Conservation (phyloP, 1,140 invertebrate genomes). For the Drosophila trapezifrons region DNA sequence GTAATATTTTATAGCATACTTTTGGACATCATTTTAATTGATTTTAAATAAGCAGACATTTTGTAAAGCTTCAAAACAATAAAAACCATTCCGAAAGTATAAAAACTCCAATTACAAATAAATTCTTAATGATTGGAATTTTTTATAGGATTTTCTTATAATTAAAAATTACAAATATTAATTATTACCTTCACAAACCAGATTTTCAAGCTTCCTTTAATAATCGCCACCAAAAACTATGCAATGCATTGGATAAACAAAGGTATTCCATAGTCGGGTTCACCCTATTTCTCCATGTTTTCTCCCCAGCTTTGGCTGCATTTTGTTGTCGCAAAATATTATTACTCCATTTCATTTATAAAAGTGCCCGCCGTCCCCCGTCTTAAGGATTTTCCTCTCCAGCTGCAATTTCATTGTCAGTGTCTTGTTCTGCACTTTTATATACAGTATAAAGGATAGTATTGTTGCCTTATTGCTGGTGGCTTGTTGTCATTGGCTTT, state of each 20-base stretch:
- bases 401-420: conserved; percentile 77
- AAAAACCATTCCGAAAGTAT: no score
- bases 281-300: no score
- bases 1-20: neutral
- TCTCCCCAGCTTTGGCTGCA: conserved; percentile 19
- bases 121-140: neutral
- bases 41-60: no score
- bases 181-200: no score
- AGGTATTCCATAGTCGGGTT: neutral
- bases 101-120: no score
- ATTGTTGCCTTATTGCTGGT: conserved; percentile 38
- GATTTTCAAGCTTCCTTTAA: no score
- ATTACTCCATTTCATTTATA: conserved; percentile 83
- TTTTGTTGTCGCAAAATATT: conserved; percentile 80
- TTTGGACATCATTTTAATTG: no score
- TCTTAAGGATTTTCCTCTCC: neutral
- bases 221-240: no score
- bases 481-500: conserved; percentile 55
- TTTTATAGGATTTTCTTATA: no score
- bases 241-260: neutral
- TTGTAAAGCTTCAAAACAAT: no score
- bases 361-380: conserved; percentile 57
- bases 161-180: neutral
- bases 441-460: neutral
- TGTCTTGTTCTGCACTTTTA: conserved; percentile 44